Percentiles rank a stretch among this genome's conserved stretches.
Conservation (phyloP, 1,140 invertebrate genomes). For the Chrysomallon squamiferum region DNA sequence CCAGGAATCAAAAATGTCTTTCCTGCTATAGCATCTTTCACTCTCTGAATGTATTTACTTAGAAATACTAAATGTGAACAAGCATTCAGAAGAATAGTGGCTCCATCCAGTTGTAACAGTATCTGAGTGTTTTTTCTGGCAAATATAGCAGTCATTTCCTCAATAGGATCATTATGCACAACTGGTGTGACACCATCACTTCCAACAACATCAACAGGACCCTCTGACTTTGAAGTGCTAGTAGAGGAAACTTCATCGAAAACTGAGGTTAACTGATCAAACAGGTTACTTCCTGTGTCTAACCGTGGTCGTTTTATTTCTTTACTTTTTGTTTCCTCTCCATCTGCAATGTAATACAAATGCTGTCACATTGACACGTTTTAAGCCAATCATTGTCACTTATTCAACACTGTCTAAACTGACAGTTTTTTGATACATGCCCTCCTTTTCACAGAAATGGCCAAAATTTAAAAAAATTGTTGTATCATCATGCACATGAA, state of each 20-base stretch:
- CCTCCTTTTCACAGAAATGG: too few relatives aligned
- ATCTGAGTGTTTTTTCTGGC: conserved; percentile 68
- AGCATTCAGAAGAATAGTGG: conserved; percentile 79
- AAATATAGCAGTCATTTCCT: conserved; percentile 64
- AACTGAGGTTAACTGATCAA: conserved; percentile 65
- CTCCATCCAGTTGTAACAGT: conserved; percentile 77
- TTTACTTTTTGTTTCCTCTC: conserved; percentile 38
- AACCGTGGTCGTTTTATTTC: conserved; percentile 56
- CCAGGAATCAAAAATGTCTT: conserved; percentile 73
- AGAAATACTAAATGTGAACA: conserved; percentile 77
- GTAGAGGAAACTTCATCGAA: conserved; percentile 55
- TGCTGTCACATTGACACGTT: background rate
- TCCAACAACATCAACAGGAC: conserved; percentile 37
- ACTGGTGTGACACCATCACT: conserved; percentile 57
- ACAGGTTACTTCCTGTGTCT: conserved; percentile 62
- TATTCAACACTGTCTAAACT: too few relatives aligned
- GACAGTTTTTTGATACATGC: too few relatives aligned
- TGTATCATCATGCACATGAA: too few relatives aligned
- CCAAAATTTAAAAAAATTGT: too few relatives aligned
- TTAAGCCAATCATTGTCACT: too few relatives aligned
- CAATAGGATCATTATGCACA: conserved; percentile 50
- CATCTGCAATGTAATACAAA: background rate
- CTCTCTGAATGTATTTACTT: conserved; percentile 75
- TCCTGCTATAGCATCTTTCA: conserved; percentile 74
- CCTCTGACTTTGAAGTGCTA: conserved; percentile 29